A percentile compares a stretch with the other conserved stretches of the same genome.
Conservation (phyloP, 1,140 invertebrate genomes). For the Drosophila sechellia region DNA sequence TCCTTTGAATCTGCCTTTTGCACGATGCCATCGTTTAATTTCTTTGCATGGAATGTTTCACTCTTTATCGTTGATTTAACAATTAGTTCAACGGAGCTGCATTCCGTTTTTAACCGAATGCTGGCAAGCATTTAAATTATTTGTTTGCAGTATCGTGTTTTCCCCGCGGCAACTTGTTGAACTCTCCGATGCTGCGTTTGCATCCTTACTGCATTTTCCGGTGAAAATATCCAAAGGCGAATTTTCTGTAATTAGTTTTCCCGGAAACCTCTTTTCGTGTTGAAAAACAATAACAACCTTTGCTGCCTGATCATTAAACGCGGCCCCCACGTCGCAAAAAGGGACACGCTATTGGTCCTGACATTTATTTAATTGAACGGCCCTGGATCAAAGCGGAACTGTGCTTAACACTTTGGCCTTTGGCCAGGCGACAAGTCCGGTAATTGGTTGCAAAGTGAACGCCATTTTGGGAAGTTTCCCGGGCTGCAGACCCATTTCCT, state of each 20-base stretch:
- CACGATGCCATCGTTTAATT: conserved; percentile 16
- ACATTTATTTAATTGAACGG: conserved; percentile 55
- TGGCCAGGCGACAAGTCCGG: background rate
- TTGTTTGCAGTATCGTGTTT: conserved; percentile 4
- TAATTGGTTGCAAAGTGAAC: conserved; percentile 7
- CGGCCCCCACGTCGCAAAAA: conserved; percentile 15
- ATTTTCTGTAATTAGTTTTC: conserved; percentile 34
- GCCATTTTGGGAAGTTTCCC: background rate
- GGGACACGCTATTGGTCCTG: conserved; percentile 27
- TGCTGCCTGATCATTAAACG: background rate
- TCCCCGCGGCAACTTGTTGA: conserved; percentile 27
- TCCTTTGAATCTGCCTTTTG: conserved; percentile 24
- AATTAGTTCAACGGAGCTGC: conserved; percentile 38
- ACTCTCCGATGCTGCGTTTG: background rate
- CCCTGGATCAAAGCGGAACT: conserved; percentile 9
- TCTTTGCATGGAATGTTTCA: conserved; percentile 15
- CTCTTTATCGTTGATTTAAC: conserved; percentile 48
- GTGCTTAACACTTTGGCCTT: conserved; percentile 1
- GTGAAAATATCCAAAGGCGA: conserved; percentile 1
- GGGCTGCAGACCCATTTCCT: background rate
- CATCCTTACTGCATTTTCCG: conserved; percentile 12
- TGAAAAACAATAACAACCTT: background rate
- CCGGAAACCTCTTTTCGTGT: background rate
- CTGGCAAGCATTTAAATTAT: conserved; percentile 36
- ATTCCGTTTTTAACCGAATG: conserved; percentile 33